Conservation (phyloP, 2,797 vertebrate species). For the Oreochromis mossambicus region DNA sequence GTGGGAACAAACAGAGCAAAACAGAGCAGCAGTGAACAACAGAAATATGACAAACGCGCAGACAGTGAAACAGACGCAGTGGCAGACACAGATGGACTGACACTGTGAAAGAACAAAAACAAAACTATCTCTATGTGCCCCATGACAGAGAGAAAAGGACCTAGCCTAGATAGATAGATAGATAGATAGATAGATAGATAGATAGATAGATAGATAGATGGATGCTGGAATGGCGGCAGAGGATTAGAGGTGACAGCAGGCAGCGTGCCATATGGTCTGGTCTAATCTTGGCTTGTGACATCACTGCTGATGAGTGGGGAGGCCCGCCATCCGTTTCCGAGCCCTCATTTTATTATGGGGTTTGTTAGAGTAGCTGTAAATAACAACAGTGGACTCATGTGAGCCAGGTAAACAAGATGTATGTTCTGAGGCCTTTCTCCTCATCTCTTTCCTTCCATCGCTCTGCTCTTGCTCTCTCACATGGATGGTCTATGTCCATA, state of each 20-base stretch:
- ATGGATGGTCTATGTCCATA: background rate
- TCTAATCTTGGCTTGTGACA: constrained; percentile 78
- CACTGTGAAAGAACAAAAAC: background rate
- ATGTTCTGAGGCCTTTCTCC: background rate
- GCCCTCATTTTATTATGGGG: constrained; percentile 39
- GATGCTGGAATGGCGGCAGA: constrained; percentile 36
- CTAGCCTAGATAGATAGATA: background rate
- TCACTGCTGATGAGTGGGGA: constrained; percentile 62
- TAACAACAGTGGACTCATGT: constrained; percentile 31
- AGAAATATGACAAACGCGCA: background rate
- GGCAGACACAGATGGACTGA: background rate
- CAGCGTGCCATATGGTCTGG: constrained; percentile 73
- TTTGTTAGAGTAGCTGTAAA: constrained; percentile 48
- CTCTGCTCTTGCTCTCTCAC: background rate
- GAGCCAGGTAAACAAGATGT: constrained; percentile 7
- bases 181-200: background rate
- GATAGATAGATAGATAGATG: background rate
- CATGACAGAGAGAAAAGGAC: background rate
- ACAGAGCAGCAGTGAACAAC: background rate
- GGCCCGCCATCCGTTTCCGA: constrained; percentile 47
- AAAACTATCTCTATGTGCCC: background rate
- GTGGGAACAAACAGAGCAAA: constrained; percentile 6
- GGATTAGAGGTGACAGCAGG: constrained; percentile 73
- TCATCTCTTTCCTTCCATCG: background rate
- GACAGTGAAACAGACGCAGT: background rate